Evolutionary conservation across 2,797 vertebrate species (phyloP).

Genomic region (Falco columbarius): DNA sequence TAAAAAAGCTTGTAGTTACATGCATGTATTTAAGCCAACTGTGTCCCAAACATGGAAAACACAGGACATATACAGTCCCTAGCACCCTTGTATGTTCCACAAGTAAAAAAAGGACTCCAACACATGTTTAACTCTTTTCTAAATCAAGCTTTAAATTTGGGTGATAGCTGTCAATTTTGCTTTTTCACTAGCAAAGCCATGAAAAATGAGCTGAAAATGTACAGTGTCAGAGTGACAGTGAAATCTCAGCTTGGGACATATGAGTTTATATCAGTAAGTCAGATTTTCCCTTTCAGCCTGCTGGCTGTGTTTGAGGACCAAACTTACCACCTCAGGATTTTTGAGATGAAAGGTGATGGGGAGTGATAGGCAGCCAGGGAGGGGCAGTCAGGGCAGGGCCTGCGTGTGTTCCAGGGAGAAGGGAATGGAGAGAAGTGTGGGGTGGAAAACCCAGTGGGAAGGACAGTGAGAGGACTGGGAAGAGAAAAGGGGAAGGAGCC

Average conservation of each 20-base stretch:
- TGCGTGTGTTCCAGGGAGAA: fast-evolving
- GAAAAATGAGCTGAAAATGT: background rate
- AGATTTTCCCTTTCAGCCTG: background rate
- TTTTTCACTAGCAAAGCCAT: background rate
- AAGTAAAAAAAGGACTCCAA: background rate
- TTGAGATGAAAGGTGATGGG: background rate
- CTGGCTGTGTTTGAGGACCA: background rate
- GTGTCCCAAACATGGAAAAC: background rate
- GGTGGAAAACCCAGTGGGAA: background rate
- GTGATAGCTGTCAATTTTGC: background rate
- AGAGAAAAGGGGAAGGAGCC: background rate
- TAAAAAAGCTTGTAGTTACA: background rate
- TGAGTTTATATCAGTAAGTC: background rate
- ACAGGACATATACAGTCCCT: background rate
- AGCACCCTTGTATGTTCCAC: background rate
- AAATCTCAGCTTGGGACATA: background rate
- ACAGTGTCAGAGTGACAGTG: background rate
- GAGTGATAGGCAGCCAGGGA: background rate
- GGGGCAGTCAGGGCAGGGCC: background rate
- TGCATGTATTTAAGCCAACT: background rate
- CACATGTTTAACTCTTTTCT: background rate
- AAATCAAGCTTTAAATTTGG: background rate
- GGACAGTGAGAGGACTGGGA: background rate
- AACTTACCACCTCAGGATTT: background rate
- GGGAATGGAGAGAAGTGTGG: background rate